phyloP scores from a whole-genome alignment of 2,113 vertebrate genomes.

The Progne subis region DNA sequence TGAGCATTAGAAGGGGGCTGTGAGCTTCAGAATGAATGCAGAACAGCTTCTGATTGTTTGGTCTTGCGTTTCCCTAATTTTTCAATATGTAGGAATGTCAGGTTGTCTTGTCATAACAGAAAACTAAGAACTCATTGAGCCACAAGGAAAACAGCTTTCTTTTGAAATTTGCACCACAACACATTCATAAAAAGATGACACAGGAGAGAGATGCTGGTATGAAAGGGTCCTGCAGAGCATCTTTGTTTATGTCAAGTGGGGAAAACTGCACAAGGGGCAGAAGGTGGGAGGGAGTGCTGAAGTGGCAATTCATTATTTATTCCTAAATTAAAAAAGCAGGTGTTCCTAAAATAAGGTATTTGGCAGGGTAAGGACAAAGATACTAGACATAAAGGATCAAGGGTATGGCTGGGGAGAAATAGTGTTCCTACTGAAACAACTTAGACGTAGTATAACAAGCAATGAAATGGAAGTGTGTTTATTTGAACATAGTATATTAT shows the following conservation, averaged over 20 bases:
- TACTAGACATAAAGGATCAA: neutral
- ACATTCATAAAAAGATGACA: neutral
- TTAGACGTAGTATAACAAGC: neutral
- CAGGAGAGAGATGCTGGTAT: neutral
- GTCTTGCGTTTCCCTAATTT: neutral
- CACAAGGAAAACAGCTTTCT: neutral
- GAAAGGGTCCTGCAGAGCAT: neutral
- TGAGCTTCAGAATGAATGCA: neutral
- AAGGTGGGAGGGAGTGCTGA: neutral
- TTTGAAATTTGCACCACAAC: neutral
- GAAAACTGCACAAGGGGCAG: neutral
- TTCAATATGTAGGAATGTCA: neutral
- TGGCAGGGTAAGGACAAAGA: neutral
- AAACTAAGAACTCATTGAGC: neutral
- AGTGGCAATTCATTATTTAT: neutral
- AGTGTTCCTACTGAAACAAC: neutral
- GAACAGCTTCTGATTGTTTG: neutral
- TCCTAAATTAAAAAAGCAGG: neutral
- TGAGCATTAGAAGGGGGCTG: neutral
- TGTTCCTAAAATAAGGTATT: neutral
- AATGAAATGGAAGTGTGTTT: neutral
- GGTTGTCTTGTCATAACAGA: neutral
- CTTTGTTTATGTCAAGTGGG: neutral
- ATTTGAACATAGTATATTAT: neutral
- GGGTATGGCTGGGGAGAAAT: neutral